Evolutionary conservation across 2,113 vertebrate genomes (phyloP), one percentile per base, ranked within the genome.

Genomic region (Tringa solitaria): DNA sequence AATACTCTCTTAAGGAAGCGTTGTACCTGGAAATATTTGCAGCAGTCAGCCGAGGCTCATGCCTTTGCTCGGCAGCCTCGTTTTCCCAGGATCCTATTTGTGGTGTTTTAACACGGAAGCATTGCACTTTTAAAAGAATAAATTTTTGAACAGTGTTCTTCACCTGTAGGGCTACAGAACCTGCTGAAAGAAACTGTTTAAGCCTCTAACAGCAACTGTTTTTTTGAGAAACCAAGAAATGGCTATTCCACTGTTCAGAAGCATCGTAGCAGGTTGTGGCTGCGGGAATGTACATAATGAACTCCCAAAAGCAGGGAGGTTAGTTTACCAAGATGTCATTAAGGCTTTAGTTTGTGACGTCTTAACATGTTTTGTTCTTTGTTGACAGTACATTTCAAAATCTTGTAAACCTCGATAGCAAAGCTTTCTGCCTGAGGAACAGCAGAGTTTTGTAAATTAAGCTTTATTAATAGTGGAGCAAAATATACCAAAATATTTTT

Each of bases 341-440:
- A 82, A 73, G 77, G 74, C 59, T 90, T 90, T 64, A 72, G 79
- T 43, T 81, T 50, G 78, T 80, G 81, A 95, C 0, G 1, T 74
- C 77, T 95, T 76, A 93, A 79, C 3, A 5, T 9, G 69, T 53
- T 87, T 75, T 93, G 69, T 77, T 74, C 59, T 95, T 89, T 85
- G 50, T 83, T 96, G 28, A 89, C n/a, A 76, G 68, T 67, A 84
- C 89, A 93, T 94, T 97, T 97, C 88, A 92, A 85, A 89, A 68
- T 75, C 84, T 85, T 23, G 50, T 90, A 85, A 92, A 83, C 76
- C 37, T 65, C 33, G 21, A 54, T 9, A 68, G 61, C 43, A 61
- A 69, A 79, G 35, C 27, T 5, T 91, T 90, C 46, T 87, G 84
- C 77, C 82, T 57, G 53, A 75, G 68, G 48, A 81, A 80, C 46